Evolutionary conservation across 2,888 invertebrate species (phyloP), one percentile per base, ranked within the genome.

Genomic region (Tachina lurida): DNA sequence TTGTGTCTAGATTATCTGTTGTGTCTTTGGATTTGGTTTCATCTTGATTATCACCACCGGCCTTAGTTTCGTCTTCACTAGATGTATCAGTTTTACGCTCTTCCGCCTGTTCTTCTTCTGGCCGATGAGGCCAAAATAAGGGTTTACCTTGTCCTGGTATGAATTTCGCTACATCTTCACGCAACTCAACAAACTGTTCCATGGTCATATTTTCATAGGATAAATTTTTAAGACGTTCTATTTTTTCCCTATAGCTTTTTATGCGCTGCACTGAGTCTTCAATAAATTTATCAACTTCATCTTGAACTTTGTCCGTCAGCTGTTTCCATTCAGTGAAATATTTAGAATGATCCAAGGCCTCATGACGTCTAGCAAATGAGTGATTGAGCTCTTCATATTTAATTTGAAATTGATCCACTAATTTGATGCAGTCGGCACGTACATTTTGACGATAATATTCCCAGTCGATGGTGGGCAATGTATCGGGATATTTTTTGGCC

Each of bases 371-470:
- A 10, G 87, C 85, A 45, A 89, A 90, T 1, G 89, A 19, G 0
- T 85, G 89, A 19, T 89, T 89, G 1, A 91, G 45, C 9, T 89
- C 89, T 19, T 90, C 89, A 88, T 97, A 98, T 88, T 96, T 95
- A 90, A 96, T 96, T 91, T 97, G 95, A 93, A 97, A 98, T 67
- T 94, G 95, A 49, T 97, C 96, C 0, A 98, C 97, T 95, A 98
- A 94, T 47, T 95, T 95, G 79, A 97, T 93, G 75, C 95, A 93
- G 0, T 96, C 94, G 7, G 60, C 12, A 1, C 94, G 93, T 60
- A 94, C 94, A 54, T 94, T 93, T 52, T 94, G 93, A 91, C 96
- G 96, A 93, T 98, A 98, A 74, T 93, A 92, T 0, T 94, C 92
- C 96, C 98, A 98, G 93, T 98, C 96, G 88, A 98, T 96, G 90